These are phyloP conservation scores for Omphaloscelis lunosa DNA, from an alignment of 2,888 invertebrate species.

Conservation along the genomic window DNA sequence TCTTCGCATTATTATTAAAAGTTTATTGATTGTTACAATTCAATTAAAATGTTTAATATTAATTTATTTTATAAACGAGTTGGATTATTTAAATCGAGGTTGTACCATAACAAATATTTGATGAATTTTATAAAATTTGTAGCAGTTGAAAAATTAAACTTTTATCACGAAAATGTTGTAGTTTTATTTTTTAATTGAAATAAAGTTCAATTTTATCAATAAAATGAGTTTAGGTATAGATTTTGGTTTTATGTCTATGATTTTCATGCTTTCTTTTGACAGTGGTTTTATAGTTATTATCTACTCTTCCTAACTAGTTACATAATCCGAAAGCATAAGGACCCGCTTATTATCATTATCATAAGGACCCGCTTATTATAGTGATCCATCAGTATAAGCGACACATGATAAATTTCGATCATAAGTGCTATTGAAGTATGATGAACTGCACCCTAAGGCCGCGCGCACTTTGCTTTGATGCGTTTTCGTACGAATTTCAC, in stretches of 20 bases:
- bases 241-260: slow-evolving; percentile 23
- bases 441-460: too few species aligned
- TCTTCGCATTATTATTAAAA: slow-evolving; percentile 71
- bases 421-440: neutral
- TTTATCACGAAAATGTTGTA: slow-evolving; percentile 66
- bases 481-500: too few species aligned
- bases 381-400: neutral
- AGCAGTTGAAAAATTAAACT: slow-evolving; percentile 72
- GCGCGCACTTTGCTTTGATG: too few species aligned
- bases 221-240: slow-evolving; percentile 16
- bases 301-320: neutral
- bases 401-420: neutral
- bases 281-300: neutral
- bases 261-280: neutral
- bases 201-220: slow-evolving; percentile 14
- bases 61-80: slow-evolving; percentile 52
- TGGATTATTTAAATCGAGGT: slow-evolving; percentile 53
- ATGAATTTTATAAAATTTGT: slow-evolving; percentile 60
- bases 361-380: neutral
- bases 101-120: slow-evolving; percentile 58
- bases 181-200: slow-evolving; percentile 64
- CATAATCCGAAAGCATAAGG: neutral
- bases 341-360: neutral
- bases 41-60: slow-evolving; percentile 65
- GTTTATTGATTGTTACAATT: slow-evolving; percentile 74